Evolutionary conservation across 2,113 vertebrate species (phyloP).

Genomic region (Syngnathus scovelli): DNA sequence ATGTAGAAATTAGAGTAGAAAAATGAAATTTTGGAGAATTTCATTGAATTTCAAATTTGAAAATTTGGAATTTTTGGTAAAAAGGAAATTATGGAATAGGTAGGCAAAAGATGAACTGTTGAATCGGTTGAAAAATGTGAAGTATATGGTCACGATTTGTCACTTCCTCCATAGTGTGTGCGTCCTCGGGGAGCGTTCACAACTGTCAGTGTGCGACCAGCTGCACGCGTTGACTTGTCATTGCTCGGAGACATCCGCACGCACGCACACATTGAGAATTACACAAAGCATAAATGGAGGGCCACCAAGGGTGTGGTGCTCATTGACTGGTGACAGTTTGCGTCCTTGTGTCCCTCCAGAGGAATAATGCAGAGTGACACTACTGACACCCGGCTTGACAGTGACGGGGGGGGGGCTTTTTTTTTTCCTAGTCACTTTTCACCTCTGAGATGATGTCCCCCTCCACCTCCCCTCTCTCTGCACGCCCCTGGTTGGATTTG

Average conservation of each 20-base stretch:
- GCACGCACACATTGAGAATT: conserved; percentile 1
- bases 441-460: conserved; percentile 1
- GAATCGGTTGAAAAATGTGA: background rate
- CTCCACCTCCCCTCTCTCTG: no score
- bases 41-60: no score
- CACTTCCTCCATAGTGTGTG: background rate
- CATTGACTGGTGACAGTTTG: conserved; percentile 44
- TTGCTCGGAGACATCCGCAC: conserved; percentile 26
- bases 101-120: no score
- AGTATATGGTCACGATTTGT: conserved; percentile 7
- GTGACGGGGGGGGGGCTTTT: conserved; percentile 11
- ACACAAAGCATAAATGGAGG: conserved; percentile 29
- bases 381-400: conserved; percentile 53
- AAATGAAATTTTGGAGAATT: no score
- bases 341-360: conserved; percentile 52
- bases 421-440: conserved; percentile 4
- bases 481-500: no score
- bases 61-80: no score
- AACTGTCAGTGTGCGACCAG: conserved; percentile 55
- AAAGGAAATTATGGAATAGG: no score
- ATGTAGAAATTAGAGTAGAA: no score
- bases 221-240: conserved; percentile 31
- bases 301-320: conserved; percentile 18
- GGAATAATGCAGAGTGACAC: conserved; percentile 48
- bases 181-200: conserved; percentile 42